Evolutionary conservation across 92 coral and sea anemone genomes (phyloP), one percentile per base, ranked within the genome.

Genomic region (Micromussa lordhowensis): DNA sequence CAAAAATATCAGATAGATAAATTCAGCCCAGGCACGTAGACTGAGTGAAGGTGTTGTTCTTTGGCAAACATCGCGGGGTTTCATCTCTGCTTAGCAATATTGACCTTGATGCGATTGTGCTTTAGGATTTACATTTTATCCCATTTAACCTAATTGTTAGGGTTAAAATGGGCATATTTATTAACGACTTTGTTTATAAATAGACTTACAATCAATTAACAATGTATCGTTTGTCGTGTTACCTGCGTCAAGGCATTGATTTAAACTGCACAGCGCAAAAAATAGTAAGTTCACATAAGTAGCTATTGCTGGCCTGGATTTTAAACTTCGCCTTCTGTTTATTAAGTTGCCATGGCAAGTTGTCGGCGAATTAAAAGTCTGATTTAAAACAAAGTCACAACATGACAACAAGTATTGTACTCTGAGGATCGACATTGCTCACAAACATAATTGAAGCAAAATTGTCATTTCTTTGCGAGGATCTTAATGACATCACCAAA

Each of bases 331-430:
- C 26, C 44, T n/a, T n/a, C 36, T 79, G 49, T 82, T 82, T 82
- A 30, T 29, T 44, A 80, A 28, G 85, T 83, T 51, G 1, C 87
- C 87, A 83, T 83, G 69, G 87, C 80, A 55, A 83, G 51, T 21
- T 32, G 2, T 22, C 30, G 24, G 48, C 18, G 75, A 29, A 70
- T 35, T 53, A 31, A 26, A 71, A 83, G 87, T 30, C 80, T 55
- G 32, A 32, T 71, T 82, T 82, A 28, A 81, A 81, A 82, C 85
- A 68, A 3, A 17, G 24, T 53, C 78, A 70, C 79, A 72, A 83
- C 77, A 83, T 83, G 24, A 83, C 87, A 83, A 83, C 79, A 72
- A 83, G 79, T 83, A 83, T 83, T 83, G 79, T 44, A n/a, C 34
- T 76, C 17, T 35, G 26, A 64, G 28, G 64, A 40, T 3, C 68